Percentiles rank a stretch among this genome's conserved stretches.
Evolutionary conservation across 1,140 invertebrate genomes (phyloP).

Genomic region (Phymorhynchus buccinoides): DNA sequence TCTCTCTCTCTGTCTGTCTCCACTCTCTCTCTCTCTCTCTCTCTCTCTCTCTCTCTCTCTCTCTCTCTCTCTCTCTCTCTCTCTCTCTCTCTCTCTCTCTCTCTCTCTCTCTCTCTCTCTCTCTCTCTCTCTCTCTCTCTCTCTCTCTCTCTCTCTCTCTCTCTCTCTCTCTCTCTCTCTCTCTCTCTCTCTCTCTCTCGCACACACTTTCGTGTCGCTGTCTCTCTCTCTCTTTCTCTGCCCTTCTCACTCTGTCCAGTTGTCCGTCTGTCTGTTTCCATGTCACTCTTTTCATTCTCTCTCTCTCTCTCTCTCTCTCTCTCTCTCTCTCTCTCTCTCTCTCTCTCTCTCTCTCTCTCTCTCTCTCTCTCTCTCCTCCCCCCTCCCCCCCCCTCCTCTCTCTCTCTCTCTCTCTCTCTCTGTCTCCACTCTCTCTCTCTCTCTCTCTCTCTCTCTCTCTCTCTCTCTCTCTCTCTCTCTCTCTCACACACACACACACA

Average conservation of each 20-base stretch:
- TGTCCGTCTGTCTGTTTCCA: background rate
- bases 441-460: constrained; percentile 14
- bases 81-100: background rate
- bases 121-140: background rate
- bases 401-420: background rate
- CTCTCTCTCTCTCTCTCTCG: too few species aligned
- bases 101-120: background rate
- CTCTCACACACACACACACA: too few species aligned
- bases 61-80: background rate
- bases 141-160: too few species aligned
- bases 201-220: too few species aligned
- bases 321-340: constrained; percentile 14
- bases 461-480: too few species aligned
- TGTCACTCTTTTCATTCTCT: background rate
- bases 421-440: too few species aligned
- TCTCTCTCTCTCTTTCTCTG: background rate
- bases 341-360: too few species aligned
- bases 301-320: background rate
- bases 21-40: too few species aligned
- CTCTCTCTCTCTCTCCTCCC: too few species aligned
- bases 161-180: too few species aligned
- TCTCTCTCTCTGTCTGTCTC: too few species aligned
- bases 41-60: background rate
- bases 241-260: background rate
- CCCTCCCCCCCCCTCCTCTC: background rate